These are phyloP conservation scores for Vulpes lagopus DNA, from an alignment of 2,113 vertebrate species.

Conservation along the genomic window DNA sequence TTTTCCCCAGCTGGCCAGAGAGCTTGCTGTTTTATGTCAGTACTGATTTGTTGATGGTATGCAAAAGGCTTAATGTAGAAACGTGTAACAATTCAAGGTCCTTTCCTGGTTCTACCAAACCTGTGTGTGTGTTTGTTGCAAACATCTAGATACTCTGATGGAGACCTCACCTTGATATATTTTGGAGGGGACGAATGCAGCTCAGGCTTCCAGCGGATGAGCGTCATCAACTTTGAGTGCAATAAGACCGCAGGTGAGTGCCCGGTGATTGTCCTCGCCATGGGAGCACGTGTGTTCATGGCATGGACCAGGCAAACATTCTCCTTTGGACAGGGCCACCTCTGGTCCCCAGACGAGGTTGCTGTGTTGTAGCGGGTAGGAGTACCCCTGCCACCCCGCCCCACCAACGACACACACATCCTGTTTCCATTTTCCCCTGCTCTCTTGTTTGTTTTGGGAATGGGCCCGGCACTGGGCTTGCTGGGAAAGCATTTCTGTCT, in stretches of 20 bases:
- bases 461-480: background rate
- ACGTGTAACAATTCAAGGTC: background rate
- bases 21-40: background rate
- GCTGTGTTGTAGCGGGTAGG: background rate
- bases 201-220: conserved; percentile 96
- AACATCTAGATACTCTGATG: conserved; percentile 94
- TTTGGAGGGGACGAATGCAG: conserved; percentile 91
- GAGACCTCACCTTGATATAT: conserved; percentile 96
- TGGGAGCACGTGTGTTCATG: rapidly evolving
- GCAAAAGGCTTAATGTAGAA: background rate
- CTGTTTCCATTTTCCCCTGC: conserved; percentile 46
- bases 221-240: conserved; percentile 97
- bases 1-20: background rate
- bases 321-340: background rate
- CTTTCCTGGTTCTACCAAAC: conserved; percentile 19
- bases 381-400: background rate
- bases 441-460: conserved; percentile 66
- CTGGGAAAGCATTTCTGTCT: conserved; percentile 22
- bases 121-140: background rate
- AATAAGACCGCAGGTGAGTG: conserved; percentile 92
- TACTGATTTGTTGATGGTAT: background rate
- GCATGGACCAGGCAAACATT: background rate
- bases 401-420: background rate
- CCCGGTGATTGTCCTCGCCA: rapidly evolving
- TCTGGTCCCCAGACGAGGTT: background rate